Base-by-base conservation (phyloP, 92 coral and sea anemone species). In the Scolanthus callimorphus region DNA sequence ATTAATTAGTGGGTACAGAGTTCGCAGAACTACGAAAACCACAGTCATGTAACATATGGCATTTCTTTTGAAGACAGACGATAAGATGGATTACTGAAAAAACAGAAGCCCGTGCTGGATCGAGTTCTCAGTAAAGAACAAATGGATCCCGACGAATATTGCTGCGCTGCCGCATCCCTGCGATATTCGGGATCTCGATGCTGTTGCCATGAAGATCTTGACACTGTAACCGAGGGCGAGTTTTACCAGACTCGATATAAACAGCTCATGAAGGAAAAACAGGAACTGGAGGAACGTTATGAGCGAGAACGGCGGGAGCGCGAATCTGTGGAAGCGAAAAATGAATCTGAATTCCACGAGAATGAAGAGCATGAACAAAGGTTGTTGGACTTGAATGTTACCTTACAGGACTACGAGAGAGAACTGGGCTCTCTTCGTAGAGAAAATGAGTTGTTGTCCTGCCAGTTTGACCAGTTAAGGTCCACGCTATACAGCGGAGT, bases 291-390 rank as follows among this genome's bases (percentile, higher is more conserved):
- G 53, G 59, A 75, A 21, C 71, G 71, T 64, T 80, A 70, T 51
- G 91, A 83, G 30, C 63, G 89, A 25, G 96, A 91, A 49, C 73
- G 74, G 51, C 60, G 85, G 26, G 95, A 86, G 60, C 61, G 85
- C 20, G 74, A 77, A 31, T 53, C 82, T 3, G 41, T 79, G 30
- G 61, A 86, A 39, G 55, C 57, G 4, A 82, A 59, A 50, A 59
- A 41, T 15, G 70, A 62, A 23, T 59, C 63, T 25, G 95, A 86
- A 72, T 47, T 31, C 19, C 76, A 77, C 38, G 85, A 77, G 56
- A 81, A 69, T n/a, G 39, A 31, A 1, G 30, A 34, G 43, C 71
- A 31, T 38, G 95, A 86, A 52, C 85, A 82, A 41, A 76, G 53
- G 49, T 48, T 86, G 23, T 30, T 59, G 3, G 66, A 45, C 15